phyloP scores from a whole-genome alignment of 2,888 invertebrate genomes.

The Cerastis rubricosa region DNA sequence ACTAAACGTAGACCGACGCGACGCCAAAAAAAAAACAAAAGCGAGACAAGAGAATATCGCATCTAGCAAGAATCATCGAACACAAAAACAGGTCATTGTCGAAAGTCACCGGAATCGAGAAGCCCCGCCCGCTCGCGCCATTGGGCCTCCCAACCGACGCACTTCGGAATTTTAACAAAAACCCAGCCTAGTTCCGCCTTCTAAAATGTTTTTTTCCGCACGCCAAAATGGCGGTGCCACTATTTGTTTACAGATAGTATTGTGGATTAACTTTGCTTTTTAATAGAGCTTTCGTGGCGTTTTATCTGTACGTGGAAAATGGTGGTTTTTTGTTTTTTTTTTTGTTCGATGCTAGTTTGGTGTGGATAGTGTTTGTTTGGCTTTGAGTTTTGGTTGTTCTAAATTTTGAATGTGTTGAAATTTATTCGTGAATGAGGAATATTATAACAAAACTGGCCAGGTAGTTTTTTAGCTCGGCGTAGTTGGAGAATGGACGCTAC shows the following conservation, averaged over 20 bases:
- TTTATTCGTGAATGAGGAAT: constrained; percentile 22
- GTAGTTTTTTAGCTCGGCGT: not conserved
- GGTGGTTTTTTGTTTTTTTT: constrained; percentile 24
- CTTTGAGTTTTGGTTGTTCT: constrained; percentile 51
- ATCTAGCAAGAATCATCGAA: constrained; percentile 68
- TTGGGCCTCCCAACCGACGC: constrained; percentile 83
- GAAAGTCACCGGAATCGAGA: constrained; percentile 88
- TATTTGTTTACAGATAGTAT: constrained; percentile 78
- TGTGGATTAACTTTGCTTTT: constrained; percentile 61
- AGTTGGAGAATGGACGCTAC: not conserved
- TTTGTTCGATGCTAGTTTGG: constrained; percentile 36
- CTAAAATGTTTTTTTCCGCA: constrained; percentile 89
- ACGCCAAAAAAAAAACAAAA: constrained; percentile 49
- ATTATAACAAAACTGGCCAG: not conserved
- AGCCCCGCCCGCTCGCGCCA: constrained; percentile 89
- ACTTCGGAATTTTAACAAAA: constrained; percentile 89
- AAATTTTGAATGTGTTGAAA: constrained; percentile 47
- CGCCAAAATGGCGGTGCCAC: constrained; percentile 88
- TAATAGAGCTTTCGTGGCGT: constrained; percentile 52
- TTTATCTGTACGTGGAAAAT: constrained; percentile 55
- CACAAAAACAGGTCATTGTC: constrained; percentile 85
- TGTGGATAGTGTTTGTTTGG: constrained; percentile 36
- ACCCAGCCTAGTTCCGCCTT: constrained; percentile 90
- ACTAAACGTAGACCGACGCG: constrained; percentile 10
- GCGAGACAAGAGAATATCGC: constrained; percentile 66